Evolutionary conservation across 2,113 vertebrate species (phyloP), one percentile per base, ranked within the genome.

Genomic region (Ctenomys sociabilis): DNA sequence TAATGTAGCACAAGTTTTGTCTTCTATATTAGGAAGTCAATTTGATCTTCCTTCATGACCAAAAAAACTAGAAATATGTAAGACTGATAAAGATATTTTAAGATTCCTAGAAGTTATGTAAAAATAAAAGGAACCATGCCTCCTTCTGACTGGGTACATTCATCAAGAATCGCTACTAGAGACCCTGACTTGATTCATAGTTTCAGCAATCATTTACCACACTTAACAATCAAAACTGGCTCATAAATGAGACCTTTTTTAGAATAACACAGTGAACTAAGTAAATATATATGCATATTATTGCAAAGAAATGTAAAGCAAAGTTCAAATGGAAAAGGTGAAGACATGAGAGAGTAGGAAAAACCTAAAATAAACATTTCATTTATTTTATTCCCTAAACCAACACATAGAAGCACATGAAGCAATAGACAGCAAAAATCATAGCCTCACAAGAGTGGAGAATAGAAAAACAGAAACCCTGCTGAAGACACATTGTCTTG

Each of bases 321-420:
- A 73, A 57, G 75, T 26, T 90, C 32, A 72, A 83, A 45, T 85
- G 40, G 24, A 91, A 43, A 64, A n/a, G n/a, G 19, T 59, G 40
- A 89, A 54, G 24, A 82, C 8, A 43, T 64, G 49, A 19, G 1
- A 92, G 4, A 12, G n/a, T 17, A 89, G 30, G 43, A 32, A 17
- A 89, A 70, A 57, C 4, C 37, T 70, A 83, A 82, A 89, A 37
- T 30, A 81, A 68, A 64, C 2, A 30, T 7, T 61, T 59, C 45
- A 72, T 52, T 91, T 85, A 80, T 10, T 91, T 81, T 61, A 85
- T 95, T 93, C 40, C 57, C 86, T 94, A 94, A 85, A 32, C 26
- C 11, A 87, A 52, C 28, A 30, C 28, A 63, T 30, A 28, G 10
- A 30, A 66, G 12, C 30, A 66, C 64, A 32, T 30, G 32, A 32